Evolutionary conservation across 2,113 vertebrate genomes (phyloP), one percentile per base, ranked within the genome.

Genomic region (Probosciger aterrimus): DNA sequence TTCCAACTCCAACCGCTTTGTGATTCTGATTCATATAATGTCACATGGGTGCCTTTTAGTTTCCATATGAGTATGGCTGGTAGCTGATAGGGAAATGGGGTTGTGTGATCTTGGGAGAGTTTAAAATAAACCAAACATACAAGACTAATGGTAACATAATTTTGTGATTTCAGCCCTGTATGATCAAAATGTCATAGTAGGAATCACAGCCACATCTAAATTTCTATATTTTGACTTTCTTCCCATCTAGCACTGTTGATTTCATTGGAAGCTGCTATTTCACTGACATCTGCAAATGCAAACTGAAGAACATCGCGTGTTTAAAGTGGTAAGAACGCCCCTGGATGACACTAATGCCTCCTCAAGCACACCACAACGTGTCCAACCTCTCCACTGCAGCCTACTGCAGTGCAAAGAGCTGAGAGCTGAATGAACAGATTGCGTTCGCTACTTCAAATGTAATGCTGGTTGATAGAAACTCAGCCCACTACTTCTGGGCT

Each of bases 211-310:
- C 33, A 1, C 49, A 20, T 10, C 76, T 53, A 10, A 86, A 82
- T 23, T 23, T 22, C 30, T 8, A 25, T 25, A 0, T 18, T 20
- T 60, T n/a, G 5, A 46, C 62, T 68, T 82, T 68, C 27, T 90
- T 85, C 80, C 47, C 87, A 43, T 68, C 76, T 68, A 99, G 99
- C 49, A 98, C 99, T 23, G 99, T 99, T 20, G 99, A 99, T 97
- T 99, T 99, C 98, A 99, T 98, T 49, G 99, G 99, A 77, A 98
- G 98, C 98, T 99, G 99, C 97, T 99, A 99, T 97, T 99, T 98
- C 11, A 99, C 99, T 3, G 98, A 99, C 52, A 99, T 98, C 97
- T 99, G 99, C 98, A 98, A 98, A 71, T 99, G 99, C 97, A 99
- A 99, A 62, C 97, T 99, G 97, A 99, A 99, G 98, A 99, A 99